Conservation (phyloP, 2,888 invertebrate species). For the Magallana nippona region DNA sequence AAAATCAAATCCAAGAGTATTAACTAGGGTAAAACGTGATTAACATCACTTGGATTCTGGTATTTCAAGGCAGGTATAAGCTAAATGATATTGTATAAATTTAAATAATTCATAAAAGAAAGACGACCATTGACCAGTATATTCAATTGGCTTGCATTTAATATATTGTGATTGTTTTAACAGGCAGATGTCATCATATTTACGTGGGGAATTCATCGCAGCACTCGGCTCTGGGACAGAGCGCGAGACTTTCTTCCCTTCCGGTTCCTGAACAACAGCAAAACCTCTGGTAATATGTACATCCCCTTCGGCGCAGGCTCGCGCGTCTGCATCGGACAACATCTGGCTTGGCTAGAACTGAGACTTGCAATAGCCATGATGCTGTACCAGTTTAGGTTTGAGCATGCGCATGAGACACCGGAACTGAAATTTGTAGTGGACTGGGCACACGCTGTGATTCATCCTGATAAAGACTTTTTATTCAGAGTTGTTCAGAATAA, state of each 20-base stretch:
- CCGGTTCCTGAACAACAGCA: constrained; percentile 53
- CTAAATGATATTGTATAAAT: no score
- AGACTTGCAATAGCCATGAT: constrained; percentile 61
- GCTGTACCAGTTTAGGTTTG: constrained; percentile 57
- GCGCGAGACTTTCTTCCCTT: constrained; percentile 61
- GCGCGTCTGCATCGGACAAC: constrained; percentile 67
- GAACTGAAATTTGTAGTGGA: constrained; percentile 63
- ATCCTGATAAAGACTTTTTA: constrained; percentile 63
- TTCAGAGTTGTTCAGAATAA: constrained; percentile 40
- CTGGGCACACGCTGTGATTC: constrained; percentile 68
- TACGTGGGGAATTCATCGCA: constrained; percentile 68
- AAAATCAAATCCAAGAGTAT: no score
- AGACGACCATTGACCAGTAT: no score
- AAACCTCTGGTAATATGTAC: constrained; percentile 53
- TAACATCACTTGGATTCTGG: no score
- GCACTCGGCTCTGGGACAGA: constrained; percentile 53
- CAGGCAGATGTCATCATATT: constrained; percentile 65
- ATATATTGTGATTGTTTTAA: constrained; percentile 31
- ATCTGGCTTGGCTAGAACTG: constrained; percentile 63
- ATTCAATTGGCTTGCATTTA: background rate
- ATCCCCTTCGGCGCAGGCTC: constrained; percentile 69
- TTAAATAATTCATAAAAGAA: no score
- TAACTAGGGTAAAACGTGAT: no score
- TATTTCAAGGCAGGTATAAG: no score
- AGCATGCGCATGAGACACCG: constrained; percentile 54